phyloP scores from a whole-genome alignment of 2,113 vertebrate species.

The Lagopus leucura region DNA sequence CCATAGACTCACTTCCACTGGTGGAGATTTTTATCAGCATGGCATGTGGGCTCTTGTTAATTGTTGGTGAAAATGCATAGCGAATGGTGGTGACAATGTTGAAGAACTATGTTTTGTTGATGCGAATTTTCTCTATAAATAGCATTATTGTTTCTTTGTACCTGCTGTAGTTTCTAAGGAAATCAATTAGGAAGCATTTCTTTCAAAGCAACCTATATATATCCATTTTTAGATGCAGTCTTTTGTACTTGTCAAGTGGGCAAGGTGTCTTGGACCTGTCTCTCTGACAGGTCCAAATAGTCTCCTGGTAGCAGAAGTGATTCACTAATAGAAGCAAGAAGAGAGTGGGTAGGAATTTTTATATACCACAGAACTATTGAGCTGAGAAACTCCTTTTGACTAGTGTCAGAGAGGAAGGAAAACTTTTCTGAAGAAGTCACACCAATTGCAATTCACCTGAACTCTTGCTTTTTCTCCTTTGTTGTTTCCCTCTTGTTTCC shows the following conservation, averaged over 20 bases:
- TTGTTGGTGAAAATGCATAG: too few species aligned
- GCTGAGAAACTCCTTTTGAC: background rate
- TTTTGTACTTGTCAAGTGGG: background rate
- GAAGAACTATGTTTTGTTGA: too few species aligned
- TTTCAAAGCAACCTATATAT: background rate
- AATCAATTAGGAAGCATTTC: too few species aligned
- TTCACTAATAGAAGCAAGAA: background rate
- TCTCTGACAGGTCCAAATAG: background rate
- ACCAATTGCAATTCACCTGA: background rate
- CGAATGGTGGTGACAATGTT: too few species aligned
- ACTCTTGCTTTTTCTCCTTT: background rate
- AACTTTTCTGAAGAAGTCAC: background rate
- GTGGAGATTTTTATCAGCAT: too few species aligned
- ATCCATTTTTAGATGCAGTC: background rate
- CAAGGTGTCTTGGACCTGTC: background rate
- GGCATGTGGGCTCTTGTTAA: too few species aligned
- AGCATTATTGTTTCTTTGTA: too few species aligned
- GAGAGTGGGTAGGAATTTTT: background rate
- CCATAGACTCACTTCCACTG: background rate
- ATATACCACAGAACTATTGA: accelerated
- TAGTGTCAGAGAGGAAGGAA: background rate
- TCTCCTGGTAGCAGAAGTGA: background rate
- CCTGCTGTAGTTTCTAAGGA: too few species aligned
- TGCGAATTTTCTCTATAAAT: too few species aligned
- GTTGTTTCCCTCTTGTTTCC: background rate